A percentile compares a stretch with the other conserved stretches of the same genome.
phyloP scores from a whole-genome alignment of 2,888 invertebrate species.

The Oxycera nigricornis region DNA sequence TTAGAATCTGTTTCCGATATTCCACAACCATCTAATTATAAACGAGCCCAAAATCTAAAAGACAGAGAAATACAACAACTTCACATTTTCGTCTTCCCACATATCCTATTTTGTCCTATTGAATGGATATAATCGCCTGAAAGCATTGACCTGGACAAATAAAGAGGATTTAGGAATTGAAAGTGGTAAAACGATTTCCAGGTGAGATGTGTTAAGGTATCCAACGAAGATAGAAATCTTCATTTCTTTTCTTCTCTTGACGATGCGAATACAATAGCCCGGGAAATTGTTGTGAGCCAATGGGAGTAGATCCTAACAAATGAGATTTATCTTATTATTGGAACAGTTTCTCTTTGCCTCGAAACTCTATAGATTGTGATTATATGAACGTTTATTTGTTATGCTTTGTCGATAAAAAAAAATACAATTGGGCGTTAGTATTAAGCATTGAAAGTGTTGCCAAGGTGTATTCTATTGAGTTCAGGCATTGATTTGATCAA shows the following conservation, averaged over 20 bases:
- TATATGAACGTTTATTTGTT: background rate
- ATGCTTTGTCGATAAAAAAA: too few relatives aligned
- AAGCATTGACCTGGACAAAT: conserved; percentile 17
- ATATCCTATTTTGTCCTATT: background rate
- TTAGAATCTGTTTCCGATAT: too few relatives aligned
- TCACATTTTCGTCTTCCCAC: too few relatives aligned
- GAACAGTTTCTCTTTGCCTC: background rate
- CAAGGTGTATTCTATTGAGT: too few relatives aligned
- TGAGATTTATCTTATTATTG: conserved; percentile 30
- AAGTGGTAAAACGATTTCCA: conserved; percentile 30
- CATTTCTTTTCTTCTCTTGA: background rate
- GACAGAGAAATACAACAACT: background rate
- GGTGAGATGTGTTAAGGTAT: conserved; percentile 15
- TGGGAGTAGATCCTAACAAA: background rate
- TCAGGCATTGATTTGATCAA: too few relatives aligned
- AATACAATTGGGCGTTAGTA: too few relatives aligned
- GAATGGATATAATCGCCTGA: conserved; percentile 25
- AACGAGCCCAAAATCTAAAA: too few relatives aligned
- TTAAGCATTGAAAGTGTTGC: too few relatives aligned
- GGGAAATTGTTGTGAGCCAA: conserved; percentile 22
- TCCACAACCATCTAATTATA: too few relatives aligned
- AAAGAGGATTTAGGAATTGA: conserved; percentile 17
- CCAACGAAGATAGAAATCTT: background rate
- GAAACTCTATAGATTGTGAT: background rate
- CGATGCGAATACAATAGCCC: conserved; percentile 2